Base-by-base conservation (phyloP, 2,888 invertebrate species). In the Globia sparganii region DNA sequence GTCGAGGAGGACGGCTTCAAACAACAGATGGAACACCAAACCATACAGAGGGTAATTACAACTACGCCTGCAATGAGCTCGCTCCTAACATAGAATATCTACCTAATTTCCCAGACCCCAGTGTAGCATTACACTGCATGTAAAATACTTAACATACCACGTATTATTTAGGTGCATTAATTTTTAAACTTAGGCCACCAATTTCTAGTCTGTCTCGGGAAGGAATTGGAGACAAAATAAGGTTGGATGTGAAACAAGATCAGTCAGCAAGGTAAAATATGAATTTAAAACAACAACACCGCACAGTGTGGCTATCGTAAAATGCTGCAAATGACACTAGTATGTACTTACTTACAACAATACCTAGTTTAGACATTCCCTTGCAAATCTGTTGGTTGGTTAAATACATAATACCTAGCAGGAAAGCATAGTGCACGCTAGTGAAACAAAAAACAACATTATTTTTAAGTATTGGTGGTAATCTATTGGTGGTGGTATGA, bases 141-240 rank as follows among this genome's bases (percentile, higher is more conserved):
- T 91, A 81, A 87, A 88, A 90, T 89, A 90, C 87, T 86, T 86
- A 85, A 86, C 86, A 84, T 88, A 84, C 88, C 92, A 93, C 93
- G 91, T 92, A 91, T 88, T 89, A 90, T 90, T 86, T 91, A 91
- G 91, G 89, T 89, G 91, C 91, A 92, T 91, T 90, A 90, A 91
- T 93, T 92, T 92, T 95, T 94, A 93, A 94, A 95, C 90, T 91
- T 93, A 93, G 93, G 94, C 91, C 92, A 94, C 94, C 91, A 92
- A 95, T 96, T 96, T 96, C 92, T 96, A 96, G 96, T 96, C 96
- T 93, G 94, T 94, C 93, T 94, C 96, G 95, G 95, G 94, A 90
- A 95, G 96, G 93, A 95, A 94, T 94, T 95, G 96, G 96, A 95
- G 96, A 92, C 94, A 95, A 94, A 96, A 96, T 96, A 96, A 95